phyloP scores from a whole-genome alignment of 2,113 vertebrate species.

The Anoura caudifer region DNA sequence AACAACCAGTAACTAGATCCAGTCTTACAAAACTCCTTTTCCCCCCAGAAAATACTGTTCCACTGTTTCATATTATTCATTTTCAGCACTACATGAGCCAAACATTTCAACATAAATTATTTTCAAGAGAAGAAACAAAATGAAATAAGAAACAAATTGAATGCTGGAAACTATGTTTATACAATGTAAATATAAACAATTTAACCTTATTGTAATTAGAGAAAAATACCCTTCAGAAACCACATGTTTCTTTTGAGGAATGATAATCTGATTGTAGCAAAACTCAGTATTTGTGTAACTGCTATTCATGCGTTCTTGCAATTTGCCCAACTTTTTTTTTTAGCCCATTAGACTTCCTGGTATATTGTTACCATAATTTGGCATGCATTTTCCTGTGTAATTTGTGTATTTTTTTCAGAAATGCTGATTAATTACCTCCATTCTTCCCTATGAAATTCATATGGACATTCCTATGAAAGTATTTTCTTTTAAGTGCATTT shows the following conservation, averaged over 20 bases:
- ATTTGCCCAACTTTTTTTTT: not conserved
- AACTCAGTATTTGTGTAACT: not conserved
- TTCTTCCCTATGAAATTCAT: not conserved
- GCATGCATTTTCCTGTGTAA: not conserved
- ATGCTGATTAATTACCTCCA: not conserved
- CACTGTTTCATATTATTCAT: not conserved
- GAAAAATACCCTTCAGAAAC: not conserved
- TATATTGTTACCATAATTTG: not conserved
- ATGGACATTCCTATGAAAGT: not conserved
- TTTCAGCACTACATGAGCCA: not conserved
- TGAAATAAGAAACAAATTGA: slow-evolving; percentile 12
- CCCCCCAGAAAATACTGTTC: not conserved
- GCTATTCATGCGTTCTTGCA: not conserved
- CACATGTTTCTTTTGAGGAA: not conserved
- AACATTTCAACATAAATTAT: slow-evolving; percentile 33
- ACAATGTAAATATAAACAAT: slow-evolving; percentile 28
- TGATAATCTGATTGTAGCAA: not conserved
- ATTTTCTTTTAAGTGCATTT: not conserved
- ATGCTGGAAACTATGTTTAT: not conserved
- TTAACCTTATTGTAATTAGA: slow-evolving; percentile 15
- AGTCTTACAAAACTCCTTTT: not conserved
- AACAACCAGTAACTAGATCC: not conserved
- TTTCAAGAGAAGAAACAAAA: not conserved
- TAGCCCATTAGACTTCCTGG: not conserved
- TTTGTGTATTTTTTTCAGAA: slow-evolving; percentile 17